Base-by-base conservation (phyloP, 2,113 vertebrate species). In the Percina caprodes region DNA sequence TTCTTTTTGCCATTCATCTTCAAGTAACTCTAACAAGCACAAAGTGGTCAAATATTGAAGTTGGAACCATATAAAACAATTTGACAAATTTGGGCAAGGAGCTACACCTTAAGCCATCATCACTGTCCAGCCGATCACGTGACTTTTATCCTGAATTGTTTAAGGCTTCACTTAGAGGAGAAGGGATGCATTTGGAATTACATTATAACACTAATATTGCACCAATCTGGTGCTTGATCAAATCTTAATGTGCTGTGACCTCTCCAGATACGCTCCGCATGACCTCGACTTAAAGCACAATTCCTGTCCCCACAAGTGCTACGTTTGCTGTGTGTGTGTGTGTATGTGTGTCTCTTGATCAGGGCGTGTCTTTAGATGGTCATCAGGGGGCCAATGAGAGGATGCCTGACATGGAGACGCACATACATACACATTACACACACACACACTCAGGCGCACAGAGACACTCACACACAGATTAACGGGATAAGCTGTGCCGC, bases 401-500 rank as follows among this genome's bases (percentile, higher is more conserved):
- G 70, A 79, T 77, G 79, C 77, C 60, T 74, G 58, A 69, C 74
- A 81, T 83, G 79, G 78, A 76, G 61, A 69, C n/a, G n/a, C 77
- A 62, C 30, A 66, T n/a, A 66, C n/a, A 70, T 24, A 85, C 23
- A 80, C 39, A 39, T 39, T n/a, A 66, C n/a, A 70, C 30, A 85
- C 23, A 80, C 39, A 71, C 77, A 66, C 89, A 70, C 83, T 48
- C 61, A 3, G 39, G 26, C 78, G 11, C 75, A 61, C 69, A 80
- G 65, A 59, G 71, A 52, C 62, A 67, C 56, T 77, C 68, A 21
- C 88, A 86, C 80, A 82, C 73, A 91, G 92, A 94, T 94, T 93
- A 94, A 77, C 83, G n/a, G 68, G 80, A 76, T 91, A 93, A 94
- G 72, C 91, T 85, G 90, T 19, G 66, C 76, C 74, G 77, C 85